Evolutionary conservation across 2,888 invertebrate species (phyloP).

Genomic region (Rhamphomyia laevipes): DNA sequence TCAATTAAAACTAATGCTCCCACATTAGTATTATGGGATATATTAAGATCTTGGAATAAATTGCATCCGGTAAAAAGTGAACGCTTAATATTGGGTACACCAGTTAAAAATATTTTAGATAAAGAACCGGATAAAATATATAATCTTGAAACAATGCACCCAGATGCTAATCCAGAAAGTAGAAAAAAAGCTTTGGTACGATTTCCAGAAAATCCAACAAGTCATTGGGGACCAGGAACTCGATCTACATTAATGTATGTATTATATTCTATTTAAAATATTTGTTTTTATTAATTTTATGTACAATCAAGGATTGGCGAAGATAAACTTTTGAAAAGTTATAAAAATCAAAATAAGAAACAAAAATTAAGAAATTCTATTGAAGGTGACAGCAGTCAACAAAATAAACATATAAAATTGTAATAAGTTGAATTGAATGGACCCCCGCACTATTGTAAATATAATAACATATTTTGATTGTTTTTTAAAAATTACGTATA

Average conservation of each 20-base stretch:
- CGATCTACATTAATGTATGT: constrained; percentile 56
- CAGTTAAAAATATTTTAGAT: constrained; percentile 42
- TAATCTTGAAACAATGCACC: constrained; percentile 37
- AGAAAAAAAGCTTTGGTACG: constrained; percentile 58
- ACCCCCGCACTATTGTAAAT: too few relatives aligned
- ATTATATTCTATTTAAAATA: constrained; percentile 6
- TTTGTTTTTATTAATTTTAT: neutral
- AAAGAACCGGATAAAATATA: constrained; percentile 39
- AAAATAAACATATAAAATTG: too few relatives aligned
- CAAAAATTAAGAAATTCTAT: constrained; percentile 24
- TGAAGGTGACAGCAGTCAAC: too few relatives aligned
- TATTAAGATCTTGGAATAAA: constrained; percentile 70
- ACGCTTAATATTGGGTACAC: constrained; percentile 39
- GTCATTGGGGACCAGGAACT: constrained; percentile 86
- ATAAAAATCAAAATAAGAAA: constrained; percentile 56
- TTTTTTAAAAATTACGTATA: too few relatives aligned
- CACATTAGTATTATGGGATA: constrained; percentile 76
- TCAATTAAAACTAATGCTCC: constrained; percentile 93
- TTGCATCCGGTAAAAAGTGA: constrained; percentile 53
- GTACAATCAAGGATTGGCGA: constrained; percentile 45
- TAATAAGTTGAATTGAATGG: too few relatives aligned
- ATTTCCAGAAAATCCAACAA: constrained; percentile 77
- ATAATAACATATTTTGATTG: too few relatives aligned
- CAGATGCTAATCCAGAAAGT: constrained; percentile 70
- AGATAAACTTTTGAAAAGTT: constrained; percentile 47